Evolutionary conservation across 2,797 vertebrate species (phyloP), one percentile per base, ranked within the genome.

Genomic region (Phaenicophaeus curvirostris): DNA sequence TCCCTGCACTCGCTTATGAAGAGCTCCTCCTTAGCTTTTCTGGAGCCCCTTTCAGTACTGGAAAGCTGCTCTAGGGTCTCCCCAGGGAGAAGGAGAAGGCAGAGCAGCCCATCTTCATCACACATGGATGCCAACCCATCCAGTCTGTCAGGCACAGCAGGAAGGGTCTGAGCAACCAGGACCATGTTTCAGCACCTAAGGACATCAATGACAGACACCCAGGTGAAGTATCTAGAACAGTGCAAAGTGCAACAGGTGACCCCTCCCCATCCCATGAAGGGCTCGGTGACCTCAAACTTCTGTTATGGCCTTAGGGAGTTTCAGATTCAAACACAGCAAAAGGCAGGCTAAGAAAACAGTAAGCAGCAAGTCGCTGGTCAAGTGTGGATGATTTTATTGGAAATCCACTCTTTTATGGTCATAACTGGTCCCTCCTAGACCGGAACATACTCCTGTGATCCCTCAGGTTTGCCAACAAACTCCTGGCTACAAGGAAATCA

Each of bases 81-180:
- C 46, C 10, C 4, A 21, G 21, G 48, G 46, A 48, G 21, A 48
- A 23, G 46, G 15, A n/a, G 53, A 42, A n/a, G 63, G 37, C 51
- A 35, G 57, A 71, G 50, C 3, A 8, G 30, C 6, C 39, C 83
- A 3, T 13, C 58, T n/a, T 48, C 65, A 11, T 1, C 3, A 13
- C 30, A 17, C 5, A 4, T 0, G 0, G 24, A 3, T 11, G 27
- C 28, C 57, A 31, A 28, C 13, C 44, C 44, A 23, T 2, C 79
- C 69, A 8, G 5, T 8, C 50, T 4, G 2, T 7, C 5, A 1
- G 39, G 46, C n/a, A 13, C 39, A 8, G 12, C 28, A n/a, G 51
- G n/a, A 44, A 46, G 37, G 28, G 27, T 39, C 46, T 11, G 50
- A 65, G 87, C 55, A 31, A 19, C 30, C 37, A 62, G 55, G 54